A percentile compares a stretch with the other conserved stretches of the same genome.
Evolutionary conservation across 2,888 invertebrate species (phyloP).

Genomic region (Theodoxus fluviatilis): DNA sequence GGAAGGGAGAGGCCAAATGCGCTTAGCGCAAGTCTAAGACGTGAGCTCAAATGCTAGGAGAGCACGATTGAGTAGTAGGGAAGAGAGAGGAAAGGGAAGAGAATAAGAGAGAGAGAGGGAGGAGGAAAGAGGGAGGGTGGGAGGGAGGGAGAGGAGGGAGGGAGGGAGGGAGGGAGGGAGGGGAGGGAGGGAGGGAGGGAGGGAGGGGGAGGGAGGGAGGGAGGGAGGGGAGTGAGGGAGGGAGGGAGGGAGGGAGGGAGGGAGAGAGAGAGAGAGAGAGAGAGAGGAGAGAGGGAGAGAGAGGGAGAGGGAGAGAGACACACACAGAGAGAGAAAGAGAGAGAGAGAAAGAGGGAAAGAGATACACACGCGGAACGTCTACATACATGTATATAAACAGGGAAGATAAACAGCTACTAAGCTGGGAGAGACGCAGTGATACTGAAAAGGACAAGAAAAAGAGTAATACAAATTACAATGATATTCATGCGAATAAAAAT

Average conservation of each 20-base stretch:
- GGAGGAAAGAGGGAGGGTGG: not conserved
- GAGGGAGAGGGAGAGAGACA: conserved; percentile 17
- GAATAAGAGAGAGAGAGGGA: not conserved
- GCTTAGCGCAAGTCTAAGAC: too few species aligned
- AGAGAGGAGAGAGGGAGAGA: not conserved
- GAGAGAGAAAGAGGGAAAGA: conserved; percentile 26
- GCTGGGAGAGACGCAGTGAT: too few species aligned
- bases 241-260: not conserved
- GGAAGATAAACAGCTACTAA: too few species aligned
- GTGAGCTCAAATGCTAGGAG: too few species aligned
- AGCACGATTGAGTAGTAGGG: too few species aligned
- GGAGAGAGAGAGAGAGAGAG: conserved; percentile 5
- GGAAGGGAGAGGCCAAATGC: too few species aligned
- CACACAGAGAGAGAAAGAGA: conserved; percentile 3
- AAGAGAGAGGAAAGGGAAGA: not conserved
- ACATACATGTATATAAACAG: not conserved
- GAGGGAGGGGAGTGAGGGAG: not conserved
- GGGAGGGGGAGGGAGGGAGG: not conserved
- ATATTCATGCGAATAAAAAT: too few species aligned
- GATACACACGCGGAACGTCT: conserved; percentile 4
- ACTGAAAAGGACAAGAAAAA: too few species aligned
- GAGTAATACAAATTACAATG: too few species aligned
- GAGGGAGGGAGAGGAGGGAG: not conserved
- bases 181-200: not conserved
- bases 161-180: not conserved